A percentile compares a stretch with the other conserved stretches of the same genome.
Conservation (phyloP, 2,113 vertebrate species). For the Spea bombifrons region DNA sequence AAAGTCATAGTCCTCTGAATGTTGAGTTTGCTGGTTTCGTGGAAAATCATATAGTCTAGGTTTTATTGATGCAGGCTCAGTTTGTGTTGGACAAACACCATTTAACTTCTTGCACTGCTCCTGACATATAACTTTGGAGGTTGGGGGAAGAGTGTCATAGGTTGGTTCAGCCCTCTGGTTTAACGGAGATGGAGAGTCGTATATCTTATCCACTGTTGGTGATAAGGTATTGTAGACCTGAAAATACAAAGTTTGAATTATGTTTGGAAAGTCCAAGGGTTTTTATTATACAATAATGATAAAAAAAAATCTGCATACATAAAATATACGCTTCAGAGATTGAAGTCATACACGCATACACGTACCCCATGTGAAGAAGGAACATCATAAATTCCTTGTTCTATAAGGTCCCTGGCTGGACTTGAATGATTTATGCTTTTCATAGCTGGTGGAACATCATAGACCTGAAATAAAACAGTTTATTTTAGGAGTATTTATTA, state of each 20-base stretch:
- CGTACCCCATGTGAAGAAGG: conserved; percentile 78
- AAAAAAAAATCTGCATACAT: too few relatives aligned
- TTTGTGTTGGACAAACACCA: conserved; percentile 62
- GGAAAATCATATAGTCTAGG: conserved; percentile 75
- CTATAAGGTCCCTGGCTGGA: conserved; percentile 62
- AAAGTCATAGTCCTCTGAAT: conserved; percentile 82
- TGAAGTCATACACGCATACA: conserved; percentile 45
- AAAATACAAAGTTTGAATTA: neutral
- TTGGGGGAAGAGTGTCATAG: conserved; percentile 85
- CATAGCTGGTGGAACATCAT: conserved; percentile 81
- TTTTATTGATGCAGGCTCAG: conserved; percentile 54
- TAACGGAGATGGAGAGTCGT: conserved; percentile 79
- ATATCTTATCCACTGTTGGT: conserved; percentile 71
- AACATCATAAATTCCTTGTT: conserved; percentile 83
- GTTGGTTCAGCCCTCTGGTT: conserved; percentile 73
- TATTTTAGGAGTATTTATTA: neutral
- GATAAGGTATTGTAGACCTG: conserved; percentile 80
- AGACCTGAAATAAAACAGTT: conserved; percentile 70
- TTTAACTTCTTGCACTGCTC: conserved; percentile 63
- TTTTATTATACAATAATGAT: too few relatives aligned
- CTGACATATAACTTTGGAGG: conserved; percentile 65
- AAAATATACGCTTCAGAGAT: too few relatives aligned
- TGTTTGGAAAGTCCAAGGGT: too few relatives aligned
- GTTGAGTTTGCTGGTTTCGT: conserved; percentile 57
- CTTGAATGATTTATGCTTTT: conserved; percentile 60